phyloP scores from a whole-genome alignment of 2,888 invertebrate genomes.

The Pherbina coryleti region DNA sequence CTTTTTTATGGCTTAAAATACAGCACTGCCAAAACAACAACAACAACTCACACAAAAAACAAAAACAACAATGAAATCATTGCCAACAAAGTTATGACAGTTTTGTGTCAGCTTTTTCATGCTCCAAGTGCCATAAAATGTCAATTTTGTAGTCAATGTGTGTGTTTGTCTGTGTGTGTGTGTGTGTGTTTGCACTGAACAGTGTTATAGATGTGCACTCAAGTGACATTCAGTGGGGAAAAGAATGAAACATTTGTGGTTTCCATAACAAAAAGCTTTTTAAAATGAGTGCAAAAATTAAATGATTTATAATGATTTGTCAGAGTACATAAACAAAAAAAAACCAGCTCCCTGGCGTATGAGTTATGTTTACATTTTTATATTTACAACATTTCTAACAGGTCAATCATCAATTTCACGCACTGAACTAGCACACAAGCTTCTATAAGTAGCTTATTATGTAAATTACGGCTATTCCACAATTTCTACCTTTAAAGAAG shows the following conservation, averaged over 20 bases:
- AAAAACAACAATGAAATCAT: neutral
- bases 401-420: too few relatives aligned
- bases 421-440: too few relatives aligned
- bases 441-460: too few relatives aligned
- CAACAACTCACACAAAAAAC: too few relatives aligned
- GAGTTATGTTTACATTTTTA: too few relatives aligned
- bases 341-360: neutral
- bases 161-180: neutral
- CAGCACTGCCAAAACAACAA: too few relatives aligned
- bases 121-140: neutral
- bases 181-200: too few relatives aligned
- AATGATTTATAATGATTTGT: neutral
- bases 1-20: too few relatives aligned
- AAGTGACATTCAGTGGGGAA: neutral
- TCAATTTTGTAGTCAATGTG: neutral
- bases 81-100: constrained; percentile 4
- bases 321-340: neutral
- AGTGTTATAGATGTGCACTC: neutral
- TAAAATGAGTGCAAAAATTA: neutral
- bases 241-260: neutral
- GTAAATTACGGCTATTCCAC: too few relatives aligned
- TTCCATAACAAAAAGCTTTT: neutral
- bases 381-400: too few relatives aligned
- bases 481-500: too few relatives aligned
- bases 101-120: constrained; percentile 17